phyloP scores from a whole-genome alignment of 2,888 invertebrate genomes.

The Neelides folsomi region DNA sequence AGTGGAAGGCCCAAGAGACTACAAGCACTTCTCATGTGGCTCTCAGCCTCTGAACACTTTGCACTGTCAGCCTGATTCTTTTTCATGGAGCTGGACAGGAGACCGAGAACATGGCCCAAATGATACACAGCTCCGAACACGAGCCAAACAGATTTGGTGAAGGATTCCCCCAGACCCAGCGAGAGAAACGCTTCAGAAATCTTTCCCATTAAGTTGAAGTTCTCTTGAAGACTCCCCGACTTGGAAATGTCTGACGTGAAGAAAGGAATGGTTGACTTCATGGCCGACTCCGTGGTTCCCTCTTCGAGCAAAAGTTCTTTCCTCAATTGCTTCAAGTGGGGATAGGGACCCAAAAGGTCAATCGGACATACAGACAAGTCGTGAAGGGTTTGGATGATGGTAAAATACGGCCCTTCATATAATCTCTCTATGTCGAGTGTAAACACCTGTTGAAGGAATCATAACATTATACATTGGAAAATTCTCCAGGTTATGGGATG shows the following conservation, averaged over 20 bases:
- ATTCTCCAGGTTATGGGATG: no score
- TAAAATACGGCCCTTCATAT: slow-evolving; percentile 37
- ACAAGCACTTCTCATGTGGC: slow-evolving; percentile 31
- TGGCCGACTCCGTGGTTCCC: slow-evolving; percentile 17
- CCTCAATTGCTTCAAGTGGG: slow-evolving; percentile 25
- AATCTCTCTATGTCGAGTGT: slow-evolving; percentile 69
- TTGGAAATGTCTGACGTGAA: slow-evolving; percentile 28
- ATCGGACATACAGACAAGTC: slow-evolving; percentile 29
- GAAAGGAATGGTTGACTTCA: slow-evolving; percentile 22
- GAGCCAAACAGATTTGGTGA: slow-evolving; percentile 70
- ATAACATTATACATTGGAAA: no score
- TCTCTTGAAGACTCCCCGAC: slow-evolving; percentile 23
- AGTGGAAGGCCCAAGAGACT: slow-evolving; percentile 21
- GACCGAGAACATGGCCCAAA: slow-evolving; percentile 56
- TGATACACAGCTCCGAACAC: slow-evolving; percentile 89
- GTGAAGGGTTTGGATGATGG: slow-evolving; percentile 28
- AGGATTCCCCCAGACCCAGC: slow-evolving; percentile 60
- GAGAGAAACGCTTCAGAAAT: slow-evolving; percentile 53
- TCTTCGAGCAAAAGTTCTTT: slow-evolving; percentile 30
- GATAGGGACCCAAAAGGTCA: slow-evolving; percentile 28
- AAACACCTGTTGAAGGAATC: slow-evolving; percentile 20
- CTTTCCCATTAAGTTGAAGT: slow-evolving; percentile 21
- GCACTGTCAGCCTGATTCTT: neutral
- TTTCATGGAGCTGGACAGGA: slow-evolving; percentile 6
- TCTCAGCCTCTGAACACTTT: slow-evolving; percentile 11